Conservation (phyloP, 2,888 invertebrate species). For the Philaethria dido region DNA sequence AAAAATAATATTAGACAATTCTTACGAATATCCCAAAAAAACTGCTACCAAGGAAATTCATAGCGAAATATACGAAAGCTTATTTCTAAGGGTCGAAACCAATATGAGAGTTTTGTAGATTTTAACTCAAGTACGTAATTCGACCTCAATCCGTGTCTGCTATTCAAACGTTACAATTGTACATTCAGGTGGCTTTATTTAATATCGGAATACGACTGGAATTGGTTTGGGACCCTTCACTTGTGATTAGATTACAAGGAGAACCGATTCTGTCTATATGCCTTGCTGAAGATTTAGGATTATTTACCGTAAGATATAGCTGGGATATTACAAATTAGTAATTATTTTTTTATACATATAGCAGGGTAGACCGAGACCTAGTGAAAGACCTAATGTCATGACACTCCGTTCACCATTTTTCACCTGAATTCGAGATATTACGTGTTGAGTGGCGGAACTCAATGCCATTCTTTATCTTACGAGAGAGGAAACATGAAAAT, state of each 20-base stretch:
- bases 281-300: neutral
- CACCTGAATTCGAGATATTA: too few relatives aligned
- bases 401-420: too few relatives aligned
- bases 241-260: conserved; percentile 38
- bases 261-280: conserved; percentile 9
- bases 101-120: conserved; percentile 34
- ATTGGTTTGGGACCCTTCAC: conserved; percentile 40
- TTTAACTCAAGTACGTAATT: conserved; percentile 37
- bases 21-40: neutral
- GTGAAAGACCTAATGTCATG: too few relatives aligned
- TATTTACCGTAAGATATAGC: neutral
- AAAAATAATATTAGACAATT: neutral
- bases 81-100: conserved; percentile 29
- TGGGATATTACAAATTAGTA: neutral
- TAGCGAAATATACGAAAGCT: conserved; percentile 14
- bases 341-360: too few relatives aligned
- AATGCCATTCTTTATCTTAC: too few relatives aligned
- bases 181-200: conserved; percentile 45
- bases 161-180: conserved; percentile 41
- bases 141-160: conserved; percentile 35
- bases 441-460: too few relatives aligned
- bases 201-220: conserved; percentile 45
- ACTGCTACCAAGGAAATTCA: neutral
- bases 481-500: too few relatives aligned
- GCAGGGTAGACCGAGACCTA: too few relatives aligned